Base-by-base conservation (phyloP, 1,140 invertebrate species). In the Hyphantria cunea region DNA sequence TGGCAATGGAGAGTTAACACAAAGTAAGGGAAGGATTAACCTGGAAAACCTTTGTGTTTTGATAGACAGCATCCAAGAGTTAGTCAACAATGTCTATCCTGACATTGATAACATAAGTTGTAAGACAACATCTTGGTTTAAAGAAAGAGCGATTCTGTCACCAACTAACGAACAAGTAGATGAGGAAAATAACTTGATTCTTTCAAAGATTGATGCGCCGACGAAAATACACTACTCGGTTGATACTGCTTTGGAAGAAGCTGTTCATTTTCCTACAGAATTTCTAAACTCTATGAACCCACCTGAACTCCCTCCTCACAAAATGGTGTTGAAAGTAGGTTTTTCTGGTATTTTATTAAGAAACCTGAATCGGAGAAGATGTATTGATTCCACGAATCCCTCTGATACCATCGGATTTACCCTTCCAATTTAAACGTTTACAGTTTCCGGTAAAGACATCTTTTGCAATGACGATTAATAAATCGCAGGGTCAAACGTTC, bases 361-460 rank as follows among this genome's bases (percentile, higher is more conserved):
- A 71, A 91, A 92, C 67, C 50, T 86, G 59, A 78, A 82, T 71
- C n/a, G 41, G n/a, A 12, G n/a, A 44, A 6, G 33, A 54, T 64
- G 68, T 83, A 55, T 68, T 76, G 9, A 77, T 83, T 56, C 79
- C 75, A 15, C 50, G 77, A 64, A 71, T 67, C 14, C 66, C 55
- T 51, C 53, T 74, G 44, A 74, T 68, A 66, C 72, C 65, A 62
- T 61, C 50, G n/a, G 59, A 70, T 65, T 70, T 69, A 52, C 61
- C 64, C 3, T 71, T 71, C 56, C 56, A 69, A 56, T 72, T 72
- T 74, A 72, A 71, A 70, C 53, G 68, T n/a, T 13, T 70, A 61
- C 65, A 68, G 37, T 71, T 75, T 60, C 67, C 61, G 17, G 32
- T 75, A 52, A 68, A 73, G 49, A 65, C 44, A 67, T 66, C 42